Evolutionary conservation across 2,888 invertebrate species (phyloP).

Genomic region (Toxonevra muliebris): DNA sequence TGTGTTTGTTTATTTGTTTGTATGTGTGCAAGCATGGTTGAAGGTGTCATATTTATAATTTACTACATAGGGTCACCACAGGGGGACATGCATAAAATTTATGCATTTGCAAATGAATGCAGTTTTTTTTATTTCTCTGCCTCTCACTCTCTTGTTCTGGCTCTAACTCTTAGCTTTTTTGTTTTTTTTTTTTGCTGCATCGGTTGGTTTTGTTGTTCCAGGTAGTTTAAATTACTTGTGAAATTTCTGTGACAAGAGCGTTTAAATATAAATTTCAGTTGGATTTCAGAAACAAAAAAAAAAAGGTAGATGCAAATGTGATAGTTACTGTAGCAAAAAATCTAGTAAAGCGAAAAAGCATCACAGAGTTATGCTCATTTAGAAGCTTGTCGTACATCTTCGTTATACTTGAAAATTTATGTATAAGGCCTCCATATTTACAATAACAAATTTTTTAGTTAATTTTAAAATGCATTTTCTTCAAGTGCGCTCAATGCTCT

Average conservation of each 20-base stretch:
- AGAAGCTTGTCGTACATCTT: too few relatives aligned
- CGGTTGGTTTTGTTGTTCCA: constrained; percentile 40
- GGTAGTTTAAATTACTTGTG: constrained; percentile 45
- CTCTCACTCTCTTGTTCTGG: constrained; percentile 3
- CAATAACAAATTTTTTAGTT: too few relatives aligned
- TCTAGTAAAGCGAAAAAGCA: too few relatives aligned
- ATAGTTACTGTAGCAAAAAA: too few relatives aligned
- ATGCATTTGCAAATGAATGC: constrained; percentile 24
- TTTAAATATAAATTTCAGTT: constrained; percentile 31
- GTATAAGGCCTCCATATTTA: too few relatives aligned
- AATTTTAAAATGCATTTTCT: too few relatives aligned
- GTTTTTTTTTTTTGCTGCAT: constrained; percentile 24
- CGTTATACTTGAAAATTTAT: too few relatives aligned
- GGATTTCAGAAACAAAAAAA: too few relatives aligned
- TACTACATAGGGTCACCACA: constrained; percentile 60
- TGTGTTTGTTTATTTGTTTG: not conserved
- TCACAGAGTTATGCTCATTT: too few relatives aligned
- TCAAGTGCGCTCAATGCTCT: too few relatives aligned
- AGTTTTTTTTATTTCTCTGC: not conserved
- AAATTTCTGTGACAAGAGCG: constrained; percentile 45
- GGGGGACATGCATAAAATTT: constrained; percentile 43
- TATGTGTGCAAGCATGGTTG: constrained; percentile 20
- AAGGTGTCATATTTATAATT: constrained; percentile 63
- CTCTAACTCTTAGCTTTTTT: constrained; percentile 1
- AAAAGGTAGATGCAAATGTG: too few relatives aligned